Conservation (phyloP, 1,140 invertebrate species). For the Bombus sibiricus region DNA sequence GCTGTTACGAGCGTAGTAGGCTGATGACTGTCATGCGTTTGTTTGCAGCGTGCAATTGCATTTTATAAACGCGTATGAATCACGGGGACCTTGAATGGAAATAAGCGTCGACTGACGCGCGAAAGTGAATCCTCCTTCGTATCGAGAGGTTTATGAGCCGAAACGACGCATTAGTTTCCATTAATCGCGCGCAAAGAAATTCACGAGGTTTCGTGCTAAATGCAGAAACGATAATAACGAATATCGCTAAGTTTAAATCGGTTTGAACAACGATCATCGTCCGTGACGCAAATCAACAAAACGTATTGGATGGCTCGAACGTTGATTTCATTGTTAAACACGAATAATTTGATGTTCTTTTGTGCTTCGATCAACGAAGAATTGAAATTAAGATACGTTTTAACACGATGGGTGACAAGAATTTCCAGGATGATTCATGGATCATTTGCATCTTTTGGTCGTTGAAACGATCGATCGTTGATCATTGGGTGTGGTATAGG, state of each 20-base stretch:
- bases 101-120: slow-evolving; percentile 16
- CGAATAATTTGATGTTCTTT: background rate
- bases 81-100: slow-evolving; percentile 40
- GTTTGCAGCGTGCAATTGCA: slow-evolving; percentile 5
- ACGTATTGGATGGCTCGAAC: background rate
- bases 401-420: background rate
- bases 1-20: background rate
- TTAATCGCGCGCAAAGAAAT: background rate
- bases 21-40: background rate
- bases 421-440: background rate
- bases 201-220: background rate
- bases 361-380: background rate
- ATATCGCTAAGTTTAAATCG: background rate
- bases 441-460: background rate
- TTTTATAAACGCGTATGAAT: slow-evolving; percentile 46
- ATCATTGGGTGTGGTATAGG: background rate
- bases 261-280: background rate
- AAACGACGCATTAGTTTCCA: background rate
- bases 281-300: background rate
- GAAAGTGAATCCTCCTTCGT: slow-evolving; percentile 15
- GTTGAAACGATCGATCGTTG: background rate
- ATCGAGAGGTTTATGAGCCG: background rate
- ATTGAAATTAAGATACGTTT: background rate
- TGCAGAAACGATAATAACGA: background rate
- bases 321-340: too few relatives aligned